These are phyloP conservation scores for Drosophila borealis DNA, from an alignment of 2,888 invertebrate genomes.

Conservation along the genomic window DNA sequence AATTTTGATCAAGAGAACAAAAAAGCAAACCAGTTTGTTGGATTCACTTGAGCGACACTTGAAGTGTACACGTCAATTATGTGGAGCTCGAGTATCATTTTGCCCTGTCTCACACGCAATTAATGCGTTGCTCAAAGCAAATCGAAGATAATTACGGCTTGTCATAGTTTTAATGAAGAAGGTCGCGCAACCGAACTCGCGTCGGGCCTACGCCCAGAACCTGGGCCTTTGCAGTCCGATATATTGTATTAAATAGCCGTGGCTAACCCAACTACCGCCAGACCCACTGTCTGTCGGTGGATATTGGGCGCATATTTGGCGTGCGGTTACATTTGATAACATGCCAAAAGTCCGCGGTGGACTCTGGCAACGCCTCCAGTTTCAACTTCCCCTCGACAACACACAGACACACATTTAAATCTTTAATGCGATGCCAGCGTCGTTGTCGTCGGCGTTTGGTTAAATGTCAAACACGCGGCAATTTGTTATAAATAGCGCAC, in stretches of 20 bases:
- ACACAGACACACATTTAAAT: conserved; percentile 30
- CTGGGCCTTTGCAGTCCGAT: conserved; percentile 20
- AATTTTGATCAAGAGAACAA: conserved; percentile 33
- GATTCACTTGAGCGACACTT: conserved; percentile 54
- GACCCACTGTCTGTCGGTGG: conserved; percentile 24
- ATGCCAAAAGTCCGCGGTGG: conserved; percentile 59
- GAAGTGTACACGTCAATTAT: conserved; percentile 40
- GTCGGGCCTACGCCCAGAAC: conserved; percentile 10
- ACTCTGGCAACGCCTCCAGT: conserved; percentile 35
- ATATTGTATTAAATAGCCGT: conserved; percentile 68
- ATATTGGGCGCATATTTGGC: conserved; percentile 60
- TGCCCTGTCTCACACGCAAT: conserved; percentile 69
- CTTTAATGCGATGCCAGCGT: conserved; percentile 47
- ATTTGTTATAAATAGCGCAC: conserved; percentile 81
- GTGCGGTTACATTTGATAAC: conserved; percentile 80
- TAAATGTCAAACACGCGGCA: conserved; percentile 75
- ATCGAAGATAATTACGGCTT: conserved; percentile 81
- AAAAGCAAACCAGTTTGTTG: conserved; percentile 45
- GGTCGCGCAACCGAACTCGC: conserved; percentile 64
- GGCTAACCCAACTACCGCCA: conserved; percentile 46
- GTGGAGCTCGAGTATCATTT: conserved; percentile 39
- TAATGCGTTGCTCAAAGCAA: conserved; percentile 78
- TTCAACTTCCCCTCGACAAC: conserved; percentile 19
- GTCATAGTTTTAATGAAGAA: conserved; percentile 81
- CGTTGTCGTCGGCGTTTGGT: conserved; percentile 49